Evolutionary conservation across 2,113 vertebrate genomes (phyloP).

Genomic region (Carassius carassius): DNA sequence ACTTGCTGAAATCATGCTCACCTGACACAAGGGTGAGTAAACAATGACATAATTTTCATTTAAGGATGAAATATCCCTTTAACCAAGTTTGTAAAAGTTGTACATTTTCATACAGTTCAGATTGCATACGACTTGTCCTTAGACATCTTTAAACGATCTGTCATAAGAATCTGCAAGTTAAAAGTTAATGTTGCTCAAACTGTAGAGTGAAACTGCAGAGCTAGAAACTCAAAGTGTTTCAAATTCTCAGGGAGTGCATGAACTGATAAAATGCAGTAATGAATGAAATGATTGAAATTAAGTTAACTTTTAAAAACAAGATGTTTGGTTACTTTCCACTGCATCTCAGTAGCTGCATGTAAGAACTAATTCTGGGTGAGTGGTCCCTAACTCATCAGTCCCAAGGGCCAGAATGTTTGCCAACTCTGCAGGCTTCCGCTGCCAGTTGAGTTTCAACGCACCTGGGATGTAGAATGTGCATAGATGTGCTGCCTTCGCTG

Average conservation of each 20-base stretch:
- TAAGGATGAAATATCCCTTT: neutral
- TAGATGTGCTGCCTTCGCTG: neutral
- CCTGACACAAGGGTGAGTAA: too few species aligned
- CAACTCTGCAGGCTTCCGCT: neutral
- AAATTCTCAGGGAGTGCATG: neutral
- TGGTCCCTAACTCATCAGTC: neutral
- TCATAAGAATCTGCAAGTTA: neutral
- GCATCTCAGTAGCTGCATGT: neutral
- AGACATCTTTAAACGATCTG: too few species aligned
- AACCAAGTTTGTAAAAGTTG: neutral
- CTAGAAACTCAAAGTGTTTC: neutral
- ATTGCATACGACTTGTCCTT: too few species aligned
- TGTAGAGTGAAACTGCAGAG: neutral
- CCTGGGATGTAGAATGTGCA: constrained; percentile 13
- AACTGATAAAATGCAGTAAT: neutral
- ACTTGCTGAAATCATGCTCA: too few species aligned
- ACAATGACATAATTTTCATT: neutral
- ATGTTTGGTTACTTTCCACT: neutral
- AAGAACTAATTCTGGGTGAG: neutral
- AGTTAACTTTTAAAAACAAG: neutral
- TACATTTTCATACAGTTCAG: too few species aligned
- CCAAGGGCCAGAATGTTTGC: constrained; percentile 18
- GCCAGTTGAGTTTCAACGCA: constrained; percentile 1
- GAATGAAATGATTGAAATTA: too few species aligned
- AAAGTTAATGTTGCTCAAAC: neutral